A percentile compares a stretch with the other conserved stretches of the same genome.
Conservation (phyloP, 2,888 invertebrate species). For the Scrobipalpa atriplicella region DNA sequence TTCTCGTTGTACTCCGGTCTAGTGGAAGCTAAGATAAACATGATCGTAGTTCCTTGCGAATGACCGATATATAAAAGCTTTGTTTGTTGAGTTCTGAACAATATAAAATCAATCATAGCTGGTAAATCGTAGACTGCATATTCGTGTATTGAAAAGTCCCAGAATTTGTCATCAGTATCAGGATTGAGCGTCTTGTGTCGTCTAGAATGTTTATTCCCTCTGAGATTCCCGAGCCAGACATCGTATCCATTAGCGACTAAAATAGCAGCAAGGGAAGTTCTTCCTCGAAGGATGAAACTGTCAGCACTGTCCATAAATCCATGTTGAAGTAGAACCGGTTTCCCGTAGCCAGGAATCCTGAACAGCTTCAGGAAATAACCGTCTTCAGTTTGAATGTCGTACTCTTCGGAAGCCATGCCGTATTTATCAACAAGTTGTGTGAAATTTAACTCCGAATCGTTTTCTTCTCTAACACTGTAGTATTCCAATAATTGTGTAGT, state of each 20-base stretch:
- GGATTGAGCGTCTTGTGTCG: slow-evolving; percentile 70
- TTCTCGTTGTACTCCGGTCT: slow-evolving; percentile 81
- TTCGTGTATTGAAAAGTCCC: slow-evolving; percentile 85
- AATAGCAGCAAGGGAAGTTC: slow-evolving; percentile 42
- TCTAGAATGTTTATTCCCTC: slow-evolving; percentile 84
- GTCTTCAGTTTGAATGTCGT: slow-evolving; percentile 44
- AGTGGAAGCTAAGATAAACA: slow-evolving; percentile 76
- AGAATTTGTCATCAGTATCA: slow-evolving; percentile 59
- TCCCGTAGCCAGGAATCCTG: slow-evolving; percentile 42
- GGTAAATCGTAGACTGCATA: slow-evolving; percentile 86
- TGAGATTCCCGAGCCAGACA: slow-evolving; percentile 57
- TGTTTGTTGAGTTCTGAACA: slow-evolving; percentile 65
- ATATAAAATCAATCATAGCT: slow-evolving; percentile 71
- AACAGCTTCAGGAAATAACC: slow-evolving; percentile 50
- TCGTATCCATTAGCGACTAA: slow-evolving; percentile 79
- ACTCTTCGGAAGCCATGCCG: slow-evolving; percentile 39
- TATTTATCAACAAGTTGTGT: slow-evolving; percentile 46
- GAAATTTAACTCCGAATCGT: slow-evolving; percentile 40
- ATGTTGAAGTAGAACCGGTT: slow-evolving; percentile 51
- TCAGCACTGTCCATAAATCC: slow-evolving; percentile 51
- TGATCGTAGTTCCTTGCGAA: slow-evolving; percentile 84
- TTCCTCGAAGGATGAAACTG: slow-evolving; percentile 48
- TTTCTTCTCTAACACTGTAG: slow-evolving; percentile 15
- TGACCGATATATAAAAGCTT: slow-evolving; percentile 85
- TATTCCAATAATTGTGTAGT: neutral